Evolutionary conservation across 2,797 vertebrate species (phyloP), one percentile per base, ranked within the genome.

Genomic region (Lacerta bilineata): DNA sequence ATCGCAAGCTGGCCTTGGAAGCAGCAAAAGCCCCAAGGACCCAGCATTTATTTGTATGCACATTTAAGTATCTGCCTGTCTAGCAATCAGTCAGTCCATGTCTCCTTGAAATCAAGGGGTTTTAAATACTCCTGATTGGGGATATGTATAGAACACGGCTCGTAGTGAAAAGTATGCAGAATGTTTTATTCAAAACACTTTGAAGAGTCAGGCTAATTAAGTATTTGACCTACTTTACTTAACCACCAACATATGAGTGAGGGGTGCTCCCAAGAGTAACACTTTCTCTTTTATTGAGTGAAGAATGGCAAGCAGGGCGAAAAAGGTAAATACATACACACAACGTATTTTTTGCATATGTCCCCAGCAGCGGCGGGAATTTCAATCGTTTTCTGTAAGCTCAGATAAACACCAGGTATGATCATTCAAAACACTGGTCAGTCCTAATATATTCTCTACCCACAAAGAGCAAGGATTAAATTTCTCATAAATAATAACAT

Each of bases 181-280:
- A 81, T 86, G 66, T 88, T 86, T 90, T 83, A 88, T 83, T 90
- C 90, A 90, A 90, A 90, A 82, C 72, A 90, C 41, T 85, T 82
- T 78, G 36, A 71, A 81, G 78, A 77, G 87, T 88, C 72, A 77
- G 23, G 46, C 78, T 90, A 87, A 85, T 90, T 90, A 90, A 90
- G 78, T 85, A 90, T 85, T 90, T 85, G 89, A 85, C 89, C 77
- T 77, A 69, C 83, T 55, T 80, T 80, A 66, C 78, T 90, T 80
- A 87, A 87, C 88, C 80, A 90, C 77, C 69, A 81, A 87, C 71
- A 75, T 85, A 41, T 27, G 61, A 84, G 46, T 4, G 8, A 66
- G 77, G 55, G 71, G 43, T 85, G 77, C 69, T 85, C 83, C 77
- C 68, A 85, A 75, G 88, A 11, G 77, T 66, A 74, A 75, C 66